These are phyloP conservation scores for Mionectes macconnelli DNA, from an alignment of 2,113 vertebrate genomes.

Conservation along the genomic window DNA sequence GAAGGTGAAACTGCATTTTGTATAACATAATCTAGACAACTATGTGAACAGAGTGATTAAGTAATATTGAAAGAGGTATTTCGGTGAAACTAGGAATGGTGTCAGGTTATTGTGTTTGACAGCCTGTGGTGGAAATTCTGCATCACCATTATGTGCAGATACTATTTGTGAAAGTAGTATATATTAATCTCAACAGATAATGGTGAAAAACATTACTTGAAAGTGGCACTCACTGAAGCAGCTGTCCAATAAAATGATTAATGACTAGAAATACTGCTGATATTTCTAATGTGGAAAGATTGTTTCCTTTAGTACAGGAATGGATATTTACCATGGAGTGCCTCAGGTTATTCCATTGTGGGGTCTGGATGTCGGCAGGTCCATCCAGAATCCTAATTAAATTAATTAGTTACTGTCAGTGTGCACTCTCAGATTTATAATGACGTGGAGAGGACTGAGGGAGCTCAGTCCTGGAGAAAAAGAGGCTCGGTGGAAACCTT, in stretches of 20 bases:
- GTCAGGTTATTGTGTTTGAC: not conserved
- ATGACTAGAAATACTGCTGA: not conserved
- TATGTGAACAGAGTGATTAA: not conserved
- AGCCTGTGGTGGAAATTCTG: constrained; percentile 1
- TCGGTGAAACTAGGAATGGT: not conserved
- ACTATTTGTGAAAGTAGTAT: not conserved
- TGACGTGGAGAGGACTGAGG: not conserved
- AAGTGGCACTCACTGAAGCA: not conserved
- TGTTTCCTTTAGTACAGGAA: not conserved
- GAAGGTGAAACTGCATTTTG: not conserved
- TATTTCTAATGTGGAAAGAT: not conserved
- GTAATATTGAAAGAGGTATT: not conserved
- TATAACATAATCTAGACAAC: not conserved
- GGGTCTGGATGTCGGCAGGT: not conserved
- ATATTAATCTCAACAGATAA: not conserved
- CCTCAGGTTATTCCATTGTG: not conserved
- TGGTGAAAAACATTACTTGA: not conserved
- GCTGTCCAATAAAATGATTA: not conserved
- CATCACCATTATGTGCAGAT: not conserved
- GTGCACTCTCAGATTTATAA: not conserved
- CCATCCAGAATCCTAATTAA: not conserved
- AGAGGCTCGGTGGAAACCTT: not conserved
- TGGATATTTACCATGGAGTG: not conserved
- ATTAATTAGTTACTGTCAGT: not conserved
- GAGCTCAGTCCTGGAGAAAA: not conserved